Percentiles rank a stretch among this genome's conserved stretches.
These are phyloP conservation scores for Axinella damicornis DNA, from an alignment of 37 sponge, comb jelly and placozoan species.

Conservation along the genomic window DNA sequence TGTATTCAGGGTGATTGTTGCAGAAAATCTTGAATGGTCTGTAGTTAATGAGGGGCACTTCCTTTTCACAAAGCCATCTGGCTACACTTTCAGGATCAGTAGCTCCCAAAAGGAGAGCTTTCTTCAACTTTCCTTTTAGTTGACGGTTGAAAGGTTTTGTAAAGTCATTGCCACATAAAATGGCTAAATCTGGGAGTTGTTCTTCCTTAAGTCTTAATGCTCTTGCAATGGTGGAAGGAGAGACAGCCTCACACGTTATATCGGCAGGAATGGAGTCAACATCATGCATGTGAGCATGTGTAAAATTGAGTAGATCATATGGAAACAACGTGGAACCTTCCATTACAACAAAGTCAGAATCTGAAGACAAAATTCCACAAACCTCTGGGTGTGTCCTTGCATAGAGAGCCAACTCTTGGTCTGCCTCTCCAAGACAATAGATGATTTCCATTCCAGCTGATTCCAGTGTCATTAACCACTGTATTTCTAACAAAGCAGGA, in stretches of 20 bases:
- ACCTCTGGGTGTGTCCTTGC: slow-evolving; percentile 11
- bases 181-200: slow-evolving; percentile 40
- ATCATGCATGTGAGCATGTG: no score
- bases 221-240: not conserved
- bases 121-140: not conserved
- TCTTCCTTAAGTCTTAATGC: slow-evolving; percentile 10
- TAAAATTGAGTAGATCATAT: no score
- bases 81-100: not conserved
- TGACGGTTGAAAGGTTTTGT: not conserved
- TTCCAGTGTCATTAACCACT: not conserved
- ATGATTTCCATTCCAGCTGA: slow-evolving; percentile 1
- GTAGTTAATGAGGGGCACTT: not conserved
- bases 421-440: slow-evolving; percentile 34
- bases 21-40: not conserved
- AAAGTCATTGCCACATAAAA: slow-evolving; percentile 66
- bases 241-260: not conserved
- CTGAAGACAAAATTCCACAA: slow-evolving; percentile 46
- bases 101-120: slow-evolving; percentile 6
- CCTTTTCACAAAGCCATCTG: slow-evolving; percentile 4
- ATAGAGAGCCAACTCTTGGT: slow-evolving; percentile 13
- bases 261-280: not conserved
- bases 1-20: not conserved
- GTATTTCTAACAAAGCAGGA: not conserved
- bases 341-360: slow-evolving; percentile 49
- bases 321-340: slow-evolving; percentile 16